phyloP scores from a whole-genome alignment of 1,140 invertebrate species.

The Heterodera schachtii region DNA sequence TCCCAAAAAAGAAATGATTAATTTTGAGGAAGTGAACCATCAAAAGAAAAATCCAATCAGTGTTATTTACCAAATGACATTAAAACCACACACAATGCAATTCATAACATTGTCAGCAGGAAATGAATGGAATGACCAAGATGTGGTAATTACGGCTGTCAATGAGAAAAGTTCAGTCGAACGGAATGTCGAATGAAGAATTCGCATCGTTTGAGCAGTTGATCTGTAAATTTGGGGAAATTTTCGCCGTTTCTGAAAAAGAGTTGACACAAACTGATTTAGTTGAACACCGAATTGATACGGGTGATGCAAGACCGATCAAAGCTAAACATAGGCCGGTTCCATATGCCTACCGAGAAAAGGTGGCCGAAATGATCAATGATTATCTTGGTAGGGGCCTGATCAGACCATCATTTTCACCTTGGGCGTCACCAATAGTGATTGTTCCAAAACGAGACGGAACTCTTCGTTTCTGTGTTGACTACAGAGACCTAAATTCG shows the following conservation, averaged over 20 bases:
- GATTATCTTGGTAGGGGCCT: conserved; percentile 13
- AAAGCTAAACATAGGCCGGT: background rate
- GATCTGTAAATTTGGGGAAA: background rate
- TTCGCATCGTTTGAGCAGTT: background rate
- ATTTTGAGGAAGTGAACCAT: too few species aligned
- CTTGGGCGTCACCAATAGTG: conserved; percentile 68
- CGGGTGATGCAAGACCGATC: background rate
- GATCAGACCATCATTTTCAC: conserved; percentile 50
- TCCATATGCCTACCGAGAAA: conserved; percentile 18
- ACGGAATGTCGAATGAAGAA: background rate
- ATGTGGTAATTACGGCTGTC: too few species aligned
- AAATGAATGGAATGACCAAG: too few species aligned
- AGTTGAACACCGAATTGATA: background rate
- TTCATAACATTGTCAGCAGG: too few species aligned
- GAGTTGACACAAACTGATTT: conserved; percentile 5
- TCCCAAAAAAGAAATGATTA: too few species aligned
- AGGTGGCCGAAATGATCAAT: conserved; percentile 1
- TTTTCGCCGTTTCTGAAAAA: background rate
- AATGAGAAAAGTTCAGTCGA: too few species aligned
- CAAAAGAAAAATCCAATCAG: too few species aligned
- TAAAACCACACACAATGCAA: too few species aligned
- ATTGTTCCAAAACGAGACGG: conserved; percentile 70
- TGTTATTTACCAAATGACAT: too few species aligned
- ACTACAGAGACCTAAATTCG: conserved; percentile 68
- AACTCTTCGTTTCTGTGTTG: conserved; percentile 66